Evolutionary conservation across 2,797 vertebrate species (phyloP).

Genomic region (Luscinia luscinia): DNA sequence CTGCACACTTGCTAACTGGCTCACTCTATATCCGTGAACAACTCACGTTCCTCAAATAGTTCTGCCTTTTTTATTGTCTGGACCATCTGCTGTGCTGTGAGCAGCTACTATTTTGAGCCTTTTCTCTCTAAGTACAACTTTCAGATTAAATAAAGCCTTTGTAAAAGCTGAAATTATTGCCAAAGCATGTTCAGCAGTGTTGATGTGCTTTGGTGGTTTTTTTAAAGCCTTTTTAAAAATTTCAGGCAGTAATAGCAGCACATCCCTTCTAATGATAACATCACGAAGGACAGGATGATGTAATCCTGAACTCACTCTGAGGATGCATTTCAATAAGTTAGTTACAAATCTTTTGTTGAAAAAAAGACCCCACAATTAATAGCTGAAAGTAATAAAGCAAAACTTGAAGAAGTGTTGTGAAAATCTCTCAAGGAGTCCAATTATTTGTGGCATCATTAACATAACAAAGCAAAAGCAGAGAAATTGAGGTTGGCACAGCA

Average conservation of each 20-base stretch:
- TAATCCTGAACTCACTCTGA: neutral
- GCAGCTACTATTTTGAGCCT: conserved; percentile 54
- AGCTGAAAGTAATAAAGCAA: neutral
- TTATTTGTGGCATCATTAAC: neutral
- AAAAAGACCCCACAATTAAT: neutral
- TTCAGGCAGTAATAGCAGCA: neutral
- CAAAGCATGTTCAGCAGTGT: conserved; percentile 20
- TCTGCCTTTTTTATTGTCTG: conserved; percentile 59
- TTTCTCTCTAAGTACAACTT: conserved; percentile 47
- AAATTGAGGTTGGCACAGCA: neutral
- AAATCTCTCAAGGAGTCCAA: neutral
- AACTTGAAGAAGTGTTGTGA: neutral
- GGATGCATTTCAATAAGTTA: neutral
- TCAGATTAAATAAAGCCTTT: conserved; percentile 62
- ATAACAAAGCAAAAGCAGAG: neutral
- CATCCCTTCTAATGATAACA: neutral
- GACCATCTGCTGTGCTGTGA: conserved; percentile 57
- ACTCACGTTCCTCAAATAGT: conserved; percentile 45
- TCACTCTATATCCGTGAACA: conserved; percentile 11
- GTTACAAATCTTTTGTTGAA: neutral
- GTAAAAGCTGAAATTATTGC: conserved; percentile 58
- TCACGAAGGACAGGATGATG: neutral
- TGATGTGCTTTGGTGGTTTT: conserved; percentile 37
- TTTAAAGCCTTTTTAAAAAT: conserved; percentile 8
- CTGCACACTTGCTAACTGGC: neutral